Base-by-base conservation (phyloP, 2,888 invertebrate genomes). In the Ceraclea dissimilis region DNA sequence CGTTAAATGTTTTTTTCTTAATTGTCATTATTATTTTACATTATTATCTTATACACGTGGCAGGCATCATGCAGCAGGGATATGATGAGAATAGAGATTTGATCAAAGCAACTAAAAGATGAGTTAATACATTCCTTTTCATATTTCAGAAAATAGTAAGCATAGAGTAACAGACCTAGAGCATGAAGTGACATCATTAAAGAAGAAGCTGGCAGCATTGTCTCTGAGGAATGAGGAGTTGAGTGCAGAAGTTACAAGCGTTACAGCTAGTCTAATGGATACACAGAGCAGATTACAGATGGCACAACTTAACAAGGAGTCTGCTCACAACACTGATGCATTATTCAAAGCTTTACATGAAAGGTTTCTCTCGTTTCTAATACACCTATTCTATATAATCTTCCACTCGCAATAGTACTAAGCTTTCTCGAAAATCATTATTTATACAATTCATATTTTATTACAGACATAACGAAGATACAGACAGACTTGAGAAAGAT, bases 401-500 rank as follows among this genome's bases (percentile, higher is more conserved):
- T n/a, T 31, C 6, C 16, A 2, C 19, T 21, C 2, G 17, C 31
- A 31, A 6, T 8, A 26, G 26, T 26, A 26, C 26, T 26, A 4
- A 26, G 26, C 26, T 26, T 6, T 26, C n/a, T n/a, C n/a, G 26
- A 10, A 10, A 26, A 26, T 26, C 5, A 10, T 26, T 4, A 6
- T 6, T 26, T 26, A 26, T 26, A 10, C 4, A 43, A 43, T 43
- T 43, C n/a, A 16, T 43, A 43, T 43, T 56, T 22, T 70, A n/a
- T 72, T 62, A 10, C 65, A 77, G 78, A 52, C 71, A 67, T 70
- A 75, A 70, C 69, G 79, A 71, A 66, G 79, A 79, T 65, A 73
- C 79, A 63, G 79, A 79, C 34, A 70, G 77, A 26, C 60, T 82
- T 8, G 72, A 79, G 61, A 79, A 72, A 2, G 79, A 82, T 65